These are phyloP conservation scores for Oophaga pumilio DNA, from an alignment of 2,113 vertebrate genomes.

Conservation along the genomic window DNA sequence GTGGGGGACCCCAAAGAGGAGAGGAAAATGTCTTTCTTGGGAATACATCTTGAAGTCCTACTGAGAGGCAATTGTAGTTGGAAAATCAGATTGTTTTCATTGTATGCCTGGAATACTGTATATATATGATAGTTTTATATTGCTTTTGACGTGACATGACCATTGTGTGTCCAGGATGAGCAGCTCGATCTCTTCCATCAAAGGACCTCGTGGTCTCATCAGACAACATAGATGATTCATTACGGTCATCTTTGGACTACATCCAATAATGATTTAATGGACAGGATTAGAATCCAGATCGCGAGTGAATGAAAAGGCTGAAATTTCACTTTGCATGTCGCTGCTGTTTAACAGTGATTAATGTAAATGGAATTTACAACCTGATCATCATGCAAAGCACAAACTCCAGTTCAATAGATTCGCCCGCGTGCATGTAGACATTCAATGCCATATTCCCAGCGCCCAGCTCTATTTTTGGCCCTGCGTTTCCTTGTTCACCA, in stretches of 20 bases:
- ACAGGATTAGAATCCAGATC: background rate
- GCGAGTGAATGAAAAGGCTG: background rate
- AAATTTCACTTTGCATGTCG: background rate
- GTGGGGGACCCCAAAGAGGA: no score
- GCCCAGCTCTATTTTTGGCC: background rate
- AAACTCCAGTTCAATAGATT: conserved; percentile 23
- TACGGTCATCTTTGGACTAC: background rate
- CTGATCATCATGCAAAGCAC: conserved; percentile 9
- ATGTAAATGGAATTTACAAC: background rate
- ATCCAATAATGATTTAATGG: background rate
- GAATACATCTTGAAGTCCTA: no score
- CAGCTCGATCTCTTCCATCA: background rate
- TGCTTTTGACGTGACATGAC: background rate
- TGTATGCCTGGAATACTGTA: background rate
- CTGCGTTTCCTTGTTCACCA: background rate
- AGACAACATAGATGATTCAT: background rate
- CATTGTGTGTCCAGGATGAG: background rate
- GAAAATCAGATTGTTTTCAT: background rate
- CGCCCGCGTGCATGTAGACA: background rate
- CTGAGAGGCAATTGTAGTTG: background rate
- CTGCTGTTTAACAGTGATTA: conserved; percentile 30
- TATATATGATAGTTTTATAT: background rate
- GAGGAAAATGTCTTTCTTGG: no score
- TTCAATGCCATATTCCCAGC: background rate
- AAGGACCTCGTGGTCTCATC: background rate